These are phyloP conservation scores for Hemibagrus guttatus DNA, from an alignment of 2,797 vertebrate genomes.

Conservation along the genomic window DNA sequence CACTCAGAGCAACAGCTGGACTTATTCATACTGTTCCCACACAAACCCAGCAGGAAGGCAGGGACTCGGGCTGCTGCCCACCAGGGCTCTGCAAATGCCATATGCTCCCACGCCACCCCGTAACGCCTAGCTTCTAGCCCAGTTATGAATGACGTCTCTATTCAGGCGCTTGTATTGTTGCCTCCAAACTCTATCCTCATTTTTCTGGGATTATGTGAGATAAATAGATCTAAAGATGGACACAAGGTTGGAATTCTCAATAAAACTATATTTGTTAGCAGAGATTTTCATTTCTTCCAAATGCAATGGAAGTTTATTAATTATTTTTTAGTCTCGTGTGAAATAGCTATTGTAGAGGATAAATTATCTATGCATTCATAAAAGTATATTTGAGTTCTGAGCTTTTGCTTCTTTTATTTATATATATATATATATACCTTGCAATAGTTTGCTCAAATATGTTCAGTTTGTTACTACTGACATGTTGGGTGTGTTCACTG, in stretches of 20 bases:
- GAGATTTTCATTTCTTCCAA: background rate
- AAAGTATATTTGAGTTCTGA: background rate
- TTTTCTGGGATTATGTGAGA: background rate
- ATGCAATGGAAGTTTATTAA: background rate
- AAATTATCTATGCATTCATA: background rate
- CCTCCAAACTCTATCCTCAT: background rate
- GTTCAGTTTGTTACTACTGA: constrained; percentile 25
- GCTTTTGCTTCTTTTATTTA: background rate
- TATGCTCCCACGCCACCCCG: constrained; percentile 67
- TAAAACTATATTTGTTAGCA: background rate
- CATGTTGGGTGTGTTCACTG: background rate
- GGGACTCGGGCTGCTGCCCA: constrained; percentile 58
- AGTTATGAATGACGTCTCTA: background rate
- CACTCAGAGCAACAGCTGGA: constrained; percentile 72
- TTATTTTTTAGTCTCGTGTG: background rate
- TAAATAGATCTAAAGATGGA: background rate
- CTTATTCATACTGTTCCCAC: constrained; percentile 63
- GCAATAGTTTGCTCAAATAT: background rate
- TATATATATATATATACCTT: background rate
- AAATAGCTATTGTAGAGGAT: background rate
- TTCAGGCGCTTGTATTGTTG: background rate
- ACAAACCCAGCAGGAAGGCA: constrained; percentile 66
- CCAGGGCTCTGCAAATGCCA: constrained; percentile 65
- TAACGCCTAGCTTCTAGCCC: constrained; percentile 53
- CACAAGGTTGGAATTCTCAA: background rate